phyloP scores from a whole-genome alignment of 2,797 vertebrate genomes.

The Scomberomorus guttatus region DNA sequence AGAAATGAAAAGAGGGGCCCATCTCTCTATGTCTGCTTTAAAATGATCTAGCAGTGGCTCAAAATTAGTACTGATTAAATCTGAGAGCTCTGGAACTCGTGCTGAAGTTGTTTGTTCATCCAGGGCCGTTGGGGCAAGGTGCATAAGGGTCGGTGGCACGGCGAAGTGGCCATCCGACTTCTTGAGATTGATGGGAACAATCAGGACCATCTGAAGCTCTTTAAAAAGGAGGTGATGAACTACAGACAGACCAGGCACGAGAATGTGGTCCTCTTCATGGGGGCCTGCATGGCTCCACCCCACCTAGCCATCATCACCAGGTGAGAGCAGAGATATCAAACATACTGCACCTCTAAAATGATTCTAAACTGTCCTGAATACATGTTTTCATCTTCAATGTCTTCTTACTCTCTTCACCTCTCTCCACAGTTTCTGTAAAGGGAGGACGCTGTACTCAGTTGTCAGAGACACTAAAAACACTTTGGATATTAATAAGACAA shows the following conservation, averaged over 20 bases:
- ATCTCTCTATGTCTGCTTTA: no score
- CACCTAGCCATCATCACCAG: slow-evolving; percentile 99
- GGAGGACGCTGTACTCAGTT: slow-evolving; percentile 94
- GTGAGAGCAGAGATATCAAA: slow-evolving; percentile 71
- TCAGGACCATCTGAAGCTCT: slow-evolving; percentile 97
- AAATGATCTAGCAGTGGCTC: no score
- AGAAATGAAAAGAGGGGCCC: no score
- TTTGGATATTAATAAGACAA: slow-evolving; percentile 97
- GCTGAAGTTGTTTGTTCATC: background rate
- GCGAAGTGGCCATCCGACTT: slow-evolving; percentile 96
- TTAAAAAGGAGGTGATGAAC: slow-evolving; percentile 99
- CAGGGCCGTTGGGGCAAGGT: slow-evolving; percentile 98
- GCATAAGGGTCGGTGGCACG: slow-evolving; percentile 96
- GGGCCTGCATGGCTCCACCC: slow-evolving; percentile 98
- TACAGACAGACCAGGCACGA: slow-evolving; percentile 98
- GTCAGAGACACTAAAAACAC: slow-evolving; percentile 90
- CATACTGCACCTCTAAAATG: background rate
- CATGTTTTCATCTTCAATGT: background rate
- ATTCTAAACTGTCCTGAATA: background rate
- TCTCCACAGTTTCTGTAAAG: slow-evolving; percentile 94
- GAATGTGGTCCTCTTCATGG: slow-evolving; percentile 99
- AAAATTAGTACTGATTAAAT: no score
- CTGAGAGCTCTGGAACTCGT: no score
- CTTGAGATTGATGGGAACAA: slow-evolving; percentile 98
- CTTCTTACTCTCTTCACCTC: background rate